Evolutionary conservation across 2,888 invertebrate species (phyloP).

Genomic region (Ceriagrion tenellum): DNA sequence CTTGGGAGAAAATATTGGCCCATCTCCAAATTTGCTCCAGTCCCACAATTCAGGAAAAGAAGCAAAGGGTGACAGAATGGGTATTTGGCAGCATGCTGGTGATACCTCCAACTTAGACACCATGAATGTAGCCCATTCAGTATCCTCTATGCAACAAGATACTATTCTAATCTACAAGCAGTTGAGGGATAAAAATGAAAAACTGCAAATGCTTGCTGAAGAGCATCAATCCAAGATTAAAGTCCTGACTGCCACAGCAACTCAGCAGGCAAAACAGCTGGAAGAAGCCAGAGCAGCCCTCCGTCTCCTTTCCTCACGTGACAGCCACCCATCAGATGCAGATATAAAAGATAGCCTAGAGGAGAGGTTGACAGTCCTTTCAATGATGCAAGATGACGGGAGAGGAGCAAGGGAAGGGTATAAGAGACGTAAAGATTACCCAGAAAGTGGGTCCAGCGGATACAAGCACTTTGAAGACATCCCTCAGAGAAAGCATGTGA

Average conservation of each 20-base stretch:
- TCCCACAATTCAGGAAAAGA: not conserved
- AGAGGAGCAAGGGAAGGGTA: not conserved
- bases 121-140: not conserved
- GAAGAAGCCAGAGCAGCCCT: conserved; percentile 57
- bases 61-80: not conserved
- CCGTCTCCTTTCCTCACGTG: not conserved
- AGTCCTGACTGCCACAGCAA: not conserved
- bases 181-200: conserved; percentile 4
- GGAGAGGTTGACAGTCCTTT: conserved; percentile 6
- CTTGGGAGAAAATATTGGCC: not conserved
- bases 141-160: not conserved
- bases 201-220: not conserved
- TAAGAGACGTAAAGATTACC: not conserved
- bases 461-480: not conserved
- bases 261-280: not conserved
- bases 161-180: not conserved
- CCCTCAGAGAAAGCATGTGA: not conserved
- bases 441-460: not conserved
- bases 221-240: conserved; percentile 47
- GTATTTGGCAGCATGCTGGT: not conserved
- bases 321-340: not conserved
- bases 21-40: not conserved
- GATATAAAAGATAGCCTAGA: not conserved
- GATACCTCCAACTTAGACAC: not conserved
- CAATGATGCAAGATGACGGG: not conserved